Percentiles rank a stretch among this genome's conserved stretches.
Conservation (phyloP, 2,797 vertebrate species). For the Cirrhinus mrigala region DNA sequence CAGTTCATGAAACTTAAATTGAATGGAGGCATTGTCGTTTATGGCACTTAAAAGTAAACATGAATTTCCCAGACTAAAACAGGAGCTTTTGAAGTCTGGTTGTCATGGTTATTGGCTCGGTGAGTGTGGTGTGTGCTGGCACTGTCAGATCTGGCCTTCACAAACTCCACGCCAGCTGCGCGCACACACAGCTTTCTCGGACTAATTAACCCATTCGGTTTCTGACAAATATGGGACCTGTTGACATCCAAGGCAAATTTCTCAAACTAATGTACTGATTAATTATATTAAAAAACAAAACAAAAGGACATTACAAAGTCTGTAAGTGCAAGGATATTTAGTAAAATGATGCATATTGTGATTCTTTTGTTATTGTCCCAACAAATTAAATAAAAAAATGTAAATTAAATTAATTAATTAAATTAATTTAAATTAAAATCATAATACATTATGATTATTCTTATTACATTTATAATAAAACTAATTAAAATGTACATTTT, state of each 20-base stretch:
- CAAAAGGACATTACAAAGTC: neutral
- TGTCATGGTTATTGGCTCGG: slow-evolving; percentile 49
- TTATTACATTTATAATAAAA: neutral
- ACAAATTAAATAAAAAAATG: neutral
- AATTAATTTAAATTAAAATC: neutral
- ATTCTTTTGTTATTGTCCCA: neutral
- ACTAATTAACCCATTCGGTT: slow-evolving; percentile 38
- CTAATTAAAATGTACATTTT: neutral
- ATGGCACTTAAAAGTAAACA: slow-evolving; percentile 50
- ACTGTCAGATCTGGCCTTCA: slow-evolving; percentile 43
- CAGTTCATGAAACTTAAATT: slow-evolving; percentile 32
- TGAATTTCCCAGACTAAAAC: slow-evolving; percentile 23
- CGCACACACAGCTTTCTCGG: slow-evolving; percentile 41
- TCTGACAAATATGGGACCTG: neutral
- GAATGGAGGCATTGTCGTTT: slow-evolving; percentile 46
- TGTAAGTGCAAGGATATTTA: neutral
- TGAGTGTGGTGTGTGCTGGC: slow-evolving; percentile 51
- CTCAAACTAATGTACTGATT: neutral
- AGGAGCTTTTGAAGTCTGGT: slow-evolving; percentile 39
- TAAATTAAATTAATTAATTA: neutral
- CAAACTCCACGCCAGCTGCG: slow-evolving; percentile 64
- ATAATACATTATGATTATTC: neutral
- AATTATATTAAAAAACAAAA: neutral
- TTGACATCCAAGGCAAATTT: neutral
- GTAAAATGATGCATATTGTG: neutral